Evolutionary conservation across 2,113 vertebrate species (phyloP).

Genomic region (Sakesphorus luctuosus): DNA sequence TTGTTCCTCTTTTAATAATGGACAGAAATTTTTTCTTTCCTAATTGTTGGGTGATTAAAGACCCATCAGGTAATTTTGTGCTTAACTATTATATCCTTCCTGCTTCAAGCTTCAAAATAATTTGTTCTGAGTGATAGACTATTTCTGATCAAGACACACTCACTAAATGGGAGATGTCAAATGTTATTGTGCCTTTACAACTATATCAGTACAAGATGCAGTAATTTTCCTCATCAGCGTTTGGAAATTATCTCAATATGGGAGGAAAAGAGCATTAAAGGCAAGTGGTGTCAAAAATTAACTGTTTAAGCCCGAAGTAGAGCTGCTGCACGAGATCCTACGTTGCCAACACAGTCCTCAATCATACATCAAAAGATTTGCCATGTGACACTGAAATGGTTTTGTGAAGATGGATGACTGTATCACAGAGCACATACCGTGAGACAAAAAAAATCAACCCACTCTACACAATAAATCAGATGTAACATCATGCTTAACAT

Average conservation of each 20-base stretch:
- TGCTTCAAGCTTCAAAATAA: constrained; percentile 47
- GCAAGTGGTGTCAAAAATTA: background rate
- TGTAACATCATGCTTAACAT: background rate
- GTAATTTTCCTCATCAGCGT: background rate
- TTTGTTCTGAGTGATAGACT: constrained; percentile 40
- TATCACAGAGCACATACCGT: background rate
- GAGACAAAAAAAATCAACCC: background rate
- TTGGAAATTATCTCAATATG: constrained; percentile 23
- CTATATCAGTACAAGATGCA: background rate
- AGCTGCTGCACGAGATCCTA: background rate
- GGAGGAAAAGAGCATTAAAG: background rate
- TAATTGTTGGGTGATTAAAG: constrained; percentile 44
- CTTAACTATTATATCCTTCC: constrained; percentile 12
- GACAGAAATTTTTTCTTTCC: constrained; percentile 19
- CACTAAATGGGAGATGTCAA: constrained; percentile 27
- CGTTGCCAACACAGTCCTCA: background rate
- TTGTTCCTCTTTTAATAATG: constrained; percentile 8
- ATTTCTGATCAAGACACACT: constrained; percentile 37
- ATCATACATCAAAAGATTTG: background rate
- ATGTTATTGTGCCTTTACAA: constrained; percentile 39
- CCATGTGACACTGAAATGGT: background rate
- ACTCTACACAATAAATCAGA: background rate
- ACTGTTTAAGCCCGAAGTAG: background rate
- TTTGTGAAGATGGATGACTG: background rate
- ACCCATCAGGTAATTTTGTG: constrained; percentile 35